Evolutionary conservation across 2,797 vertebrate genomes (phyloP), one percentile per base, ranked within the genome.

Genomic region (Crocodylus rhombifer): DNA sequence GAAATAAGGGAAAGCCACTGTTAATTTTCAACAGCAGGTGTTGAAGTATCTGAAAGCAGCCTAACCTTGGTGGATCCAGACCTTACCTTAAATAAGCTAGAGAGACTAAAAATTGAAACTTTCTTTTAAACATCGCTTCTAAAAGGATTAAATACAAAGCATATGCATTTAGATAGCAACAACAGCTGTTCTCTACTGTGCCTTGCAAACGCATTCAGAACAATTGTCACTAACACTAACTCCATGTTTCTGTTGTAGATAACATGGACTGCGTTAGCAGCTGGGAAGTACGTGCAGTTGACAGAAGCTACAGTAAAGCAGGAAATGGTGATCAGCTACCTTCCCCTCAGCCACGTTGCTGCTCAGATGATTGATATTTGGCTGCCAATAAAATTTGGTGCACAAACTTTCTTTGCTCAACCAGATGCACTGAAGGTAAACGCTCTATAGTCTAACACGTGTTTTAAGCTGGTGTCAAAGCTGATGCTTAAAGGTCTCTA

Each of bases 311-410:
- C 60, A 0, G 75, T 95, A 14, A 83, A 81, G 21, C 99, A 99
- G 97, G 99, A 99, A 91, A 2, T 64, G 1, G 98, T 99, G 91
- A 96, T 99, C 94, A 99, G 99, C 96, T 99, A 99, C 94, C 98
- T 99, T 82, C 99, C 99, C 1, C 99, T 99, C 89, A 99, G 99
- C 91, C 99, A 99, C 93, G 91, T 99, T 1, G 98, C 99, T 0
- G 98, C 99, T 0, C 99, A 99, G 96, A 99, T 99, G 98, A 90
- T 98, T 1, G 99, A 99, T 84, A 98, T 99, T 42, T 99, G 99
- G 99, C 64, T 98, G 15, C 90, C 98, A 20, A 98, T 99, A 91
- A 98, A 88, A 28, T 97, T 98, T 0, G 99, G 99, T 6, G 98
- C 96, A 1, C 92, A 97, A 4, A 97, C 98, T 0, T 97, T 98